A percentile compares a stretch with the other conserved stretches of the same genome.
phyloP scores from a whole-genome alignment of 2,113 vertebrate genomes.

The Ceratotherium simum region DNA sequence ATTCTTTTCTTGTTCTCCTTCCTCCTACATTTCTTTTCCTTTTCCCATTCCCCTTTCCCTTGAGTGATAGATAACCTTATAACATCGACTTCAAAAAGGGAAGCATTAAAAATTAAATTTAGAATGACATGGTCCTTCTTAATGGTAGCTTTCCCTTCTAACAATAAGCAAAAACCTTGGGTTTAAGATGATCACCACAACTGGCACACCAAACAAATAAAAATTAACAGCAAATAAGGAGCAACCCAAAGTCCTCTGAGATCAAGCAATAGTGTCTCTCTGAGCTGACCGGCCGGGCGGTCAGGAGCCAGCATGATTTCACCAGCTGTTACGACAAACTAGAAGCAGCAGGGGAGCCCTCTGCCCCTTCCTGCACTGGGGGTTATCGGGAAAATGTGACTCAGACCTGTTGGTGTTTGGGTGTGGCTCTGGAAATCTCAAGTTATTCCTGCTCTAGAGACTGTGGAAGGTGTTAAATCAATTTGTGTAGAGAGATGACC shows the following conservation, averaged over 20 bases:
- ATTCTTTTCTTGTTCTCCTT: background rate
- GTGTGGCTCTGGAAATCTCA: background rate
- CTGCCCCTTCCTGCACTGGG: background rate
- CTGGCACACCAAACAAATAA: background rate
- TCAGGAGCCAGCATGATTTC: background rate
- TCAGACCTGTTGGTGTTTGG: background rate
- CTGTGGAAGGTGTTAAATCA: background rate
- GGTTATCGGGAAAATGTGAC: background rate
- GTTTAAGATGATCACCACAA: background rate
- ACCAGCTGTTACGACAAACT: background rate
- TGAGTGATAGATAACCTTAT: background rate
- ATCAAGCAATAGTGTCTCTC: background rate
- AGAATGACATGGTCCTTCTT: background rate
- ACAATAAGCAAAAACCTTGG: background rate
- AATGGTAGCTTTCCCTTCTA: background rate
- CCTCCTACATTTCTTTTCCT: background rate
- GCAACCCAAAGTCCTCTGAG: background rate
- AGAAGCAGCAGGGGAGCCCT: background rate
- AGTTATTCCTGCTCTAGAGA: background rate
- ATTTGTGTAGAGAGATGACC: background rate
- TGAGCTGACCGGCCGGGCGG: background rate
- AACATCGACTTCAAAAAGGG: background rate
- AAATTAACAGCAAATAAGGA: background rate
- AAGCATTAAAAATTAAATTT: background rate
- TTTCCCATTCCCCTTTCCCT: background rate